Evolutionary conservation across 2,797 vertebrate genomes (phyloP).

Genomic region (Poeciliopsis gracilis): DNA sequence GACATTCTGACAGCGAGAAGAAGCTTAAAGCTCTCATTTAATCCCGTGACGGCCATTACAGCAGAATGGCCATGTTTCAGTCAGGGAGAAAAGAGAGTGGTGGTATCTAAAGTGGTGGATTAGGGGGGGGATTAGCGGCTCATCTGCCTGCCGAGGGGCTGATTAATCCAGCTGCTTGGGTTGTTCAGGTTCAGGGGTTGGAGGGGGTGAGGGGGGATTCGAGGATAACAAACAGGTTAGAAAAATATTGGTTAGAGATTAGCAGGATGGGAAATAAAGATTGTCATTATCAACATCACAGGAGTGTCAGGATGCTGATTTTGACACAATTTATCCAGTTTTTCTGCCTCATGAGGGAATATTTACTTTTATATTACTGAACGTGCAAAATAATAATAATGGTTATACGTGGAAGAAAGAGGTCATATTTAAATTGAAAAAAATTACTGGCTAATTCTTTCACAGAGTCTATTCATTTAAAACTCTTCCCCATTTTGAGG

Average conservation of each 20-base stretch:
- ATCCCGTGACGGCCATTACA: conserved; percentile 72
- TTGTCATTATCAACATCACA: conserved; percentile 5
- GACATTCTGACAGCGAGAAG: conserved; percentile 50
- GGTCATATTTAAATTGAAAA: not conserved
- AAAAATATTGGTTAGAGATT: conserved; percentile 26
- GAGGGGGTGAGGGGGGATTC: not conserved
- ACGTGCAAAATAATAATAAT: not conserved
- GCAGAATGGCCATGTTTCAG: conserved; percentile 55
- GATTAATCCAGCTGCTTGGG: conserved; percentile 69
- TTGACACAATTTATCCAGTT: not conserved
- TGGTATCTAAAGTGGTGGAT: conserved; percentile 71
- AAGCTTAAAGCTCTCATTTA: conserved; percentile 71
- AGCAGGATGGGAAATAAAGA: not conserved
- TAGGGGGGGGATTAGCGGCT: conserved; percentile 70
- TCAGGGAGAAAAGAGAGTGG: conserved; percentile 37
- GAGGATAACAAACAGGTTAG: not conserved
- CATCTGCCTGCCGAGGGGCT: conserved; percentile 48
- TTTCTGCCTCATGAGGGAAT: not conserved
- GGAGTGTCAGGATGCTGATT: not conserved
- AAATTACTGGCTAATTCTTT: not conserved
- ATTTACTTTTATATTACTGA: not conserved
- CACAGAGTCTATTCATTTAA: not conserved
- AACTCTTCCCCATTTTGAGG: not conserved
- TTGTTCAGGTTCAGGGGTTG: conserved; percentile 48
- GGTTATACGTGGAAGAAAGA: not conserved